Conservation (phyloP, 2,888 invertebrate species). For the Melanostoma scalare region DNA sequence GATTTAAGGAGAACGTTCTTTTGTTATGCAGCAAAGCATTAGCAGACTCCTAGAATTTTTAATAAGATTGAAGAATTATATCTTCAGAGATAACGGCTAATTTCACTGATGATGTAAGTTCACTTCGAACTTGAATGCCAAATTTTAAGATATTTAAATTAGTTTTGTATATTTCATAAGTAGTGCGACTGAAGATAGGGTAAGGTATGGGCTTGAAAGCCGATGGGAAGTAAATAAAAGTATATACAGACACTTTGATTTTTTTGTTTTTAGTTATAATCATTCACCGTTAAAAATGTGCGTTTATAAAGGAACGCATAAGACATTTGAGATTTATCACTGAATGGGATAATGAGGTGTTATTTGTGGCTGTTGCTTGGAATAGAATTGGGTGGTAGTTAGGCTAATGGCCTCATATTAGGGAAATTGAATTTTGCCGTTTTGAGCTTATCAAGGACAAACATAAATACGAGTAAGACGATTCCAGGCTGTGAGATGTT, state of each 20-base stretch:
- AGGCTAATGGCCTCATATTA: not conserved
- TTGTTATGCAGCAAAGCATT: not conserved
- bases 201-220: not conserved
- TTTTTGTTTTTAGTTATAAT: constrained; percentile 29
- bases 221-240: constrained; percentile 14
- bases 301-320: constrained; percentile 13
- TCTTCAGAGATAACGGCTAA: constrained; percentile 26
- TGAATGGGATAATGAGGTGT: constrained; percentile 46
- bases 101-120: constrained; percentile 54
- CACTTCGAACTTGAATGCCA: constrained; percentile 3
- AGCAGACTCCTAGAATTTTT: constrained; percentile 30
- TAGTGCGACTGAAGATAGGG: constrained; percentile 17
- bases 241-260: constrained; percentile 2
- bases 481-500: not conserved
- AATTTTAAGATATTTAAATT: constrained; percentile 13
- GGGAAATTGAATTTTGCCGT: not conserved
- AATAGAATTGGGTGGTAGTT: not conserved
- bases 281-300: constrained; percentile 49
- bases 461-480: not conserved
- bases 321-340: constrained; percentile 19
- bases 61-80: constrained; percentile 20
- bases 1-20: constrained; percentile 7
- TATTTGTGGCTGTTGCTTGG: constrained; percentile 19
- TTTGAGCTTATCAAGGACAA: not conserved
- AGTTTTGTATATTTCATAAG: not conserved